Conservation (phyloP, 2,113 vertebrate genomes). For the Martes martes region DNA sequence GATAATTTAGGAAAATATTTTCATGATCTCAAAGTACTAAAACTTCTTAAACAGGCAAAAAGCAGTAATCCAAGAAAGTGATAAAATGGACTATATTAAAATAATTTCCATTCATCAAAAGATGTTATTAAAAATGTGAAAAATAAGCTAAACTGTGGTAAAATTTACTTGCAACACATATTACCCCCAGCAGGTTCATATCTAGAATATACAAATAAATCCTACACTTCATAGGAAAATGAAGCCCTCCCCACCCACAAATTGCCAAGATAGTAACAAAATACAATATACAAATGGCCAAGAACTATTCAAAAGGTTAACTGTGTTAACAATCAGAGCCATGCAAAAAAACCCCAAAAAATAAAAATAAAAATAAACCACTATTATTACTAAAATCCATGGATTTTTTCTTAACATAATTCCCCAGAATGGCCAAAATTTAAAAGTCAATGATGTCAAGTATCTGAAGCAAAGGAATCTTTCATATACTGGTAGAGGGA, state of each 20-base stretch:
- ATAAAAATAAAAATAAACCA: too few relatives aligned
- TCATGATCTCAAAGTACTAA: background rate
- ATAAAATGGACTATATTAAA: background rate
- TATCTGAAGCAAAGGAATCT: background rate
- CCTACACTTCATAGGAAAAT: background rate
- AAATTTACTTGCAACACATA: background rate
- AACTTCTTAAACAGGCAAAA: background rate
- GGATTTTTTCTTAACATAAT: background rate
- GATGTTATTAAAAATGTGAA: background rate
- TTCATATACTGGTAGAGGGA: background rate
- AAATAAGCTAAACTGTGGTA: background rate
- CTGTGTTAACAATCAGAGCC: background rate
- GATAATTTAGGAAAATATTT: background rate
- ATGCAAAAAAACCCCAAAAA: background rate
- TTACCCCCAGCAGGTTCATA: background rate
- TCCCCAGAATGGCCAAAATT: background rate
- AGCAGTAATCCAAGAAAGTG: background rate
- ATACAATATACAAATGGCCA: background rate
- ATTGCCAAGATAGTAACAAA: background rate
- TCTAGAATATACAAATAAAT: background rate
- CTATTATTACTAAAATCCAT: background rate
- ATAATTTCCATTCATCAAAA: background rate
- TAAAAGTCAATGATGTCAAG: background rate
- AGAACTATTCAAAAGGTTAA: background rate
- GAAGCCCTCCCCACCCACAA: background rate